phyloP scores from a whole-genome alignment of 2,113 vertebrate genomes.

The Cynopterus brachyotis region DNA sequence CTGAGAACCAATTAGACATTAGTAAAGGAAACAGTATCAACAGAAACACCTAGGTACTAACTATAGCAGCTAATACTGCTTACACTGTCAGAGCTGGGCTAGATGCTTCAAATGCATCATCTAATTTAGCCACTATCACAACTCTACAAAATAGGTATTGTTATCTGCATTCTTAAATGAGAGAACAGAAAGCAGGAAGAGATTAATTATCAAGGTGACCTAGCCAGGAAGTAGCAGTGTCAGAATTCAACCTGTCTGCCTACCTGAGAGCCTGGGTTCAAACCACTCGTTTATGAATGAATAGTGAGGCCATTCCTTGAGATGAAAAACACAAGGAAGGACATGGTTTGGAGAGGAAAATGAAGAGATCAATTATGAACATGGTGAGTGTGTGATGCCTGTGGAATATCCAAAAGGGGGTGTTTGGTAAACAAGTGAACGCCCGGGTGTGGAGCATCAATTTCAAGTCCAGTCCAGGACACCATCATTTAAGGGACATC shows the following conservation, averaged over 20 bases:
- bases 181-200: not conserved
- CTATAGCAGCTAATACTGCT: not conserved
- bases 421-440: not conserved
- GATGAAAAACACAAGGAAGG: not conserved
- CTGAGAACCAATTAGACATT: not conserved
- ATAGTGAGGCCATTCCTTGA: not conserved
- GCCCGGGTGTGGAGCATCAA: not conserved
- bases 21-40: not conserved
- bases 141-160: not conserved
- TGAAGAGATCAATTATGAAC: not conserved
- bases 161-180: not conserved
- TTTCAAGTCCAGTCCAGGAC: not conserved
- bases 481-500: not conserved
- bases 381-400: not conserved
- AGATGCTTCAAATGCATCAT: not conserved
- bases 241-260: not conserved
- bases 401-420: not conserved
- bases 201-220: not conserved
- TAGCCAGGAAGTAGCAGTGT: not conserved
- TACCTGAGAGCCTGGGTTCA: not conserved
- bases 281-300: not conserved
- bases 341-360: not conserved
- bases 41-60: not conserved
- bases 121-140: not conserved
- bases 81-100: not conserved